Percentiles rank a stretch among this genome's conserved stretches.
Evolutionary conservation across 2,113 vertebrate genomes (phyloP).

Genomic region (Forbesichthys agassizii): DNA sequence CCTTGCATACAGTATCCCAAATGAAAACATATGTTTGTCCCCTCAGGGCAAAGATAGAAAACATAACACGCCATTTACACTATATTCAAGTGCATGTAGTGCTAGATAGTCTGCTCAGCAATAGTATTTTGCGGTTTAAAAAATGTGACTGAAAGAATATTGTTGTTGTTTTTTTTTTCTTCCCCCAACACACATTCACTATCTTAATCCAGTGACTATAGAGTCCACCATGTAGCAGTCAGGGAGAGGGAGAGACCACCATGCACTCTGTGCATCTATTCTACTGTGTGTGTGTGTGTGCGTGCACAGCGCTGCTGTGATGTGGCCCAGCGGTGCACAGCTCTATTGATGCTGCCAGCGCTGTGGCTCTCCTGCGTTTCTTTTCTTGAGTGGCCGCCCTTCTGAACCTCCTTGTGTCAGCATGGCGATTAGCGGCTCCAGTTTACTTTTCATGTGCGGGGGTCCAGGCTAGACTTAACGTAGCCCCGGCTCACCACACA

Average conservation of each 20-base stretch:
- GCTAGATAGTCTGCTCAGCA: background rate
- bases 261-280: constrained; percentile 47
- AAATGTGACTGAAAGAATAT: background rate
- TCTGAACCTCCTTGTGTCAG: constrained; percentile 70
- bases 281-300: constrained; percentile 53
- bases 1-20: too few species aligned
- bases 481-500: constrained; percentile 26
- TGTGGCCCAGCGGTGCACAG: constrained; percentile 59
- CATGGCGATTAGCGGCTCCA: constrained; percentile 64
- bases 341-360: constrained; percentile 51
- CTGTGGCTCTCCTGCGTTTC: constrained; percentile 65
- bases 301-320: constrained; percentile 44
- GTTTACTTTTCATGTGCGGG: constrained; percentile 75
- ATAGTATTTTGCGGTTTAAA: constrained; percentile 4
- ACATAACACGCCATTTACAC: background rate
- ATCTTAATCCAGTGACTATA: constrained; percentile 15
- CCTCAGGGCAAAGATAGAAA: constrained; percentile 6
- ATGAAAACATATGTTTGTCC: constrained; percentile 26
- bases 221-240: constrained; percentile 41
- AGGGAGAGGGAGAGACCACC: constrained; percentile 58
- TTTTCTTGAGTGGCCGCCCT: constrained; percentile 74
- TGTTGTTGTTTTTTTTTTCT: too few species aligned
- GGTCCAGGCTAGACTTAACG: constrained; percentile 65
- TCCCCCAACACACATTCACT: background rate
- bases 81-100: constrained; percentile 9